These are phyloP conservation scores for Benthosema pterotum DNA, from an alignment of 2,797 vertebrate genomes.

Conservation along the genomic window DNA sequence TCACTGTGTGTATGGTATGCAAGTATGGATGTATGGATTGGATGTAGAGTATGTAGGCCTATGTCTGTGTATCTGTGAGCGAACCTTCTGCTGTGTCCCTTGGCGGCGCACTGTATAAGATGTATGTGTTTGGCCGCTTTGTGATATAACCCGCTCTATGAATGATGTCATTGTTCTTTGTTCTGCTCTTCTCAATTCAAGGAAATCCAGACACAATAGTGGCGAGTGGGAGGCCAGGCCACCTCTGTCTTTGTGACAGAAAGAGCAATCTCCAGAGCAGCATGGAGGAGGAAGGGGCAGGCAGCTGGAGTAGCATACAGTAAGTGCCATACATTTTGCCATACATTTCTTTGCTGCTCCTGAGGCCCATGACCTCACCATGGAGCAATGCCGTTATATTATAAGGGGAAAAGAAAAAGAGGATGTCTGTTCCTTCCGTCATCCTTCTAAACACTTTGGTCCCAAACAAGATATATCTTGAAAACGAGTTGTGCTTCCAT, in stretches of 20 bases:
- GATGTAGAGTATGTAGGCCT: too few species aligned
- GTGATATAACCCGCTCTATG: constrained; percentile 14
- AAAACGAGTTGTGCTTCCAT: too few species aligned
- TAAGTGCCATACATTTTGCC: constrained; percentile 12
- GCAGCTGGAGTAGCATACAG: constrained; percentile 8
- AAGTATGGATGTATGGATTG: too few species aligned
- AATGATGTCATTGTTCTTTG: constrained; percentile 39
- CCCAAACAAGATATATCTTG: too few species aligned
- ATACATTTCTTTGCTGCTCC: constrained; percentile 16
- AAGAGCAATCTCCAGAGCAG: constrained; percentile 28
- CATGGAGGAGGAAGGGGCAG: constrained; percentile 2
- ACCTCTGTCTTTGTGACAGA: constrained; percentile 23
- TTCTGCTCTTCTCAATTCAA: constrained; percentile 25
- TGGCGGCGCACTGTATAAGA: too few species aligned
- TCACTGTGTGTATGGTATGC: not conserved
- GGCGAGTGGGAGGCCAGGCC: constrained; percentile 27
- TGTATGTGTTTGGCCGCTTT: too few species aligned
- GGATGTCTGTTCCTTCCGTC: too few species aligned
- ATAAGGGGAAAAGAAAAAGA: too few species aligned
- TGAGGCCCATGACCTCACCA: constrained; percentile 21
- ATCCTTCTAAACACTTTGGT: too few species aligned
- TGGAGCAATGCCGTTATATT: too few species aligned
- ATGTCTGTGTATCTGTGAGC: too few species aligned
- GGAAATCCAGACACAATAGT: constrained; percentile 44
- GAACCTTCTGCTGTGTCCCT: too few species aligned